These are phyloP conservation scores for Halichoerus grypus DNA, from an alignment of 2,113 vertebrate species.

Conservation along the genomic window DNA sequence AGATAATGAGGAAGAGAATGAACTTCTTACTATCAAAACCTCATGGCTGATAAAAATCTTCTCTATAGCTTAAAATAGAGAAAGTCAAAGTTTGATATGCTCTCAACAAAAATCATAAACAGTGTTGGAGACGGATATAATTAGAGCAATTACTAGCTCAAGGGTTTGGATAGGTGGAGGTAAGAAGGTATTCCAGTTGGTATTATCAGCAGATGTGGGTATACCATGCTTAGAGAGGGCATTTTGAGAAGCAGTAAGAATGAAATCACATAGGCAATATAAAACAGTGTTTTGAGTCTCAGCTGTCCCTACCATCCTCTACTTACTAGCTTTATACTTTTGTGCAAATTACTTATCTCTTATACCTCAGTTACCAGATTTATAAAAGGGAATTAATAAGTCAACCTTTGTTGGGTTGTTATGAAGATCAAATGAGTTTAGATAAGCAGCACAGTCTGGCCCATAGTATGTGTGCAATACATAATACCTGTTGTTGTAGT, in stretches of 20 bases:
- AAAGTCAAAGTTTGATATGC: neutral
- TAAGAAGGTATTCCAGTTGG: neutral
- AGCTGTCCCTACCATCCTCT: neutral
- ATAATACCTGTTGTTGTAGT: neutral
- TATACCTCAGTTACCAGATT: neutral
- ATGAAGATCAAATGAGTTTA: neutral
- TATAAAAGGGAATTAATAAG: neutral
- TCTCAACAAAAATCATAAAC: neutral
- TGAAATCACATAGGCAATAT: neutral
- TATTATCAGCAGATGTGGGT: neutral
- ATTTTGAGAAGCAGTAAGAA: neutral
- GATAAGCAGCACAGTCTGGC: neutral
- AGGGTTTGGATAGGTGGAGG: neutral
- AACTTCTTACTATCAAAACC: slow-evolving; percentile 2
- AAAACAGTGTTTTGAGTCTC: neutral
- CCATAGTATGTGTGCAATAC: neutral
- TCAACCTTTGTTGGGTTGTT: neutral
- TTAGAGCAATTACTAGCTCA: slow-evolving; percentile 20
- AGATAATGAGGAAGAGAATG: neutral
- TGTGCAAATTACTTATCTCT: neutral
- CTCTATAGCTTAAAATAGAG: neutral
- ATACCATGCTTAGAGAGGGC: neutral
- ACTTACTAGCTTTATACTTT: neutral
- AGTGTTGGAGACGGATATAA: neutral
- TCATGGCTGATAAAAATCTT: slow-evolving; percentile 8